Percentiles rank a stretch among this genome's conserved stretches.
Conservation (phyloP, 1,140 invertebrate genomes). For the Nymphalis io region DNA sequence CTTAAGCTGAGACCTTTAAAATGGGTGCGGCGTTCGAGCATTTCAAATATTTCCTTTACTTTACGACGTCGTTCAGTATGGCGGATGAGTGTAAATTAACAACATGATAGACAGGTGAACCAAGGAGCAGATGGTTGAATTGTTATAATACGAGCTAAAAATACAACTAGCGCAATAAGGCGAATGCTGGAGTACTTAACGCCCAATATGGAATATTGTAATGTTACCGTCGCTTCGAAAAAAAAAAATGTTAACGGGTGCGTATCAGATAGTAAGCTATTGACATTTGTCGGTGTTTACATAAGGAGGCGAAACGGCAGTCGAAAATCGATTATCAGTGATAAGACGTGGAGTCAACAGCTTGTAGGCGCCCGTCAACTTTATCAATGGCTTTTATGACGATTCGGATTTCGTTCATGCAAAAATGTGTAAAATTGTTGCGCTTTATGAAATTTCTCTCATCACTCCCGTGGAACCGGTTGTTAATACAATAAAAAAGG, state of each 20-base stretch:
- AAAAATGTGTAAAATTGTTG: slow-evolving; percentile 34
- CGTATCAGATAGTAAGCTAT: slow-evolving; percentile 72
- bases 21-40: slow-evolving; percentile 58
- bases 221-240: slow-evolving; percentile 49
- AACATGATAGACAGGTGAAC: slow-evolving; percentile 75
- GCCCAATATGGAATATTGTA: slow-evolving; percentile 52
- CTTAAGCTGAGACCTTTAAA: slow-evolving; percentile 55
- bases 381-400: slow-evolving; percentile 58
- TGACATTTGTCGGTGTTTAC: slow-evolving; percentile 74
- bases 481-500: neutral
- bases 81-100: slow-evolving; percentile 72
- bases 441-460: slow-evolving; percentile 15
- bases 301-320: slow-evolving; percentile 76
- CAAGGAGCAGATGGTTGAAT: slow-evolving; percentile 71
- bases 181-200: slow-evolving; percentile 46
- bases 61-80: slow-evolving; percentile 56
- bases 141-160: slow-evolving; percentile 74
- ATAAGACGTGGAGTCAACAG: slow-evolving; percentile 71
- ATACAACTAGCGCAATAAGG: slow-evolving; percentile 54
- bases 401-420: slow-evolving; percentile 37
- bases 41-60: slow-evolving; percentile 73
- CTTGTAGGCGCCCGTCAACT: slow-evolving; percentile 62
- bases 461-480: slow-evolving; percentile 2
- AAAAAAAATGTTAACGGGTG: slow-evolving; percentile 63
- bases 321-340: slow-evolving; percentile 74